Base-by-base conservation (phyloP, 2,797 vertebrate genomes). In the Phrynocephalus forsythii region DNA sequence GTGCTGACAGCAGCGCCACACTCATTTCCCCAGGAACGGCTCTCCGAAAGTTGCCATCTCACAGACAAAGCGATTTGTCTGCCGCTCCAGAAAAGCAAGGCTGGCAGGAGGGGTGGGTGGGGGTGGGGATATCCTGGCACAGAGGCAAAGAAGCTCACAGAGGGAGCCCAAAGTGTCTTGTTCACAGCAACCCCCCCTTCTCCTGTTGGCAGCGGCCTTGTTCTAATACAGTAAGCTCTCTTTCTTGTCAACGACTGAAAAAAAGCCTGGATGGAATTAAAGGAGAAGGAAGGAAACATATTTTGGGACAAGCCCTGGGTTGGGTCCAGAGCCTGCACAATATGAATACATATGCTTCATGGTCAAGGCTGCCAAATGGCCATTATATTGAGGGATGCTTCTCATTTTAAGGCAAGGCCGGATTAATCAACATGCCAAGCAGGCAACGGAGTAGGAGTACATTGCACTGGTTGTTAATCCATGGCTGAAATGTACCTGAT, bases 61-160 rank as follows among this genome's bases (percentile, higher is more conserved):
- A 28, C 89, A 0, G 66, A 85, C 88, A 81, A 72, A 89, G 91
- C 93, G 94, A 95, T 94, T 95, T 94, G 95, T 94, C 93, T 93
- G 91, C 94, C 89, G 91, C 93, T 88, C 3, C 81, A 22, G 16
- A 94, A 93, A 80, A 63, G 13, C 1, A 3, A 15, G 18, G 15
- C 20, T 18, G 11, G 60, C 1, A 44, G 38, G 38, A 4, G 38
- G 38, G 38, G 60, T 63, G 52, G 9, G 52, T 56, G 52, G 52
- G 52, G 60, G 60, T 44, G 18, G 60, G 60, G 20, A 90, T 93
- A 80, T 87, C 87, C 83, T 75, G 48, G 81, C 92, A 93, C 85
- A 85, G 67, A 93, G 88, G 89, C 93, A 85, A 93, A 89, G 90
- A 93, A 85, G 81, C n/a, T 91, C 68, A 26, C 52, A 10, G 86